phyloP scores from a whole-genome alignment of 92 coral and sea anemone species.

The Hydrozoanthus gracilis region DNA sequence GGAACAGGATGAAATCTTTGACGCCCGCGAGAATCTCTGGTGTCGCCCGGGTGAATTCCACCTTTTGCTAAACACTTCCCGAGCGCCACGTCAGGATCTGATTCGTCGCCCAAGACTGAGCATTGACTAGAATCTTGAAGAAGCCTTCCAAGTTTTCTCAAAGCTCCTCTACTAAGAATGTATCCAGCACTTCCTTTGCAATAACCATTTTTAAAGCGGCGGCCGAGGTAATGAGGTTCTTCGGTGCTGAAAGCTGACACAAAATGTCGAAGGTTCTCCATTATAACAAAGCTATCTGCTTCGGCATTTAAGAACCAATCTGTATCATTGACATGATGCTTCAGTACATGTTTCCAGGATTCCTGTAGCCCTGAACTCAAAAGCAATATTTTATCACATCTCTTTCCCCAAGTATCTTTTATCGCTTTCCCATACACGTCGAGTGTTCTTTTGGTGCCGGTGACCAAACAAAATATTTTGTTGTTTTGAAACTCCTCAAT shows the following conservation, averaged over 20 bases:
- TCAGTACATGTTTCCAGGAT: slow-evolving; percentile 46
- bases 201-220: slow-evolving; percentile 43
- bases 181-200: slow-evolving; percentile 64
- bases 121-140: slow-evolving; percentile 15
- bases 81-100: neutral
- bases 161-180: slow-evolving; percentile 55
- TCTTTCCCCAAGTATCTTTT: slow-evolving; percentile 62
- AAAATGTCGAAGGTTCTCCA: slow-evolving; percentile 53
- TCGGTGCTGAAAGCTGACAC: slow-evolving; percentile 31
- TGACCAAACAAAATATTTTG: slow-evolving; percentile 88
- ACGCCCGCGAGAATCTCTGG: slow-evolving; percentile 41
- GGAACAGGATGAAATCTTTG: slow-evolving; percentile 41
- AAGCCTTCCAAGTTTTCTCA: slow-evolving; percentile 46
- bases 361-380: slow-evolving; percentile 50
- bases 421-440: slow-evolving; percentile 78
- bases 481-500: slow-evolving; percentile 26
- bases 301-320: slow-evolving; percentile 63
- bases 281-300: slow-evolving; percentile 54
- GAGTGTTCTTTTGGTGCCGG: slow-evolving; percentile 78
- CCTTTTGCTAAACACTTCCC: slow-evolving; percentile 22
- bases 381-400: slow-evolving; percentile 54
- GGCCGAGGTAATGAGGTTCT: slow-evolving; percentile 59
- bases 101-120: neutral
- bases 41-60: slow-evolving; percentile 24
- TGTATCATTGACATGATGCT: slow-evolving; percentile 47